Base-by-base conservation (phyloP, 1,140 invertebrate genomes). In the Drosophila lacteicornis region DNA sequence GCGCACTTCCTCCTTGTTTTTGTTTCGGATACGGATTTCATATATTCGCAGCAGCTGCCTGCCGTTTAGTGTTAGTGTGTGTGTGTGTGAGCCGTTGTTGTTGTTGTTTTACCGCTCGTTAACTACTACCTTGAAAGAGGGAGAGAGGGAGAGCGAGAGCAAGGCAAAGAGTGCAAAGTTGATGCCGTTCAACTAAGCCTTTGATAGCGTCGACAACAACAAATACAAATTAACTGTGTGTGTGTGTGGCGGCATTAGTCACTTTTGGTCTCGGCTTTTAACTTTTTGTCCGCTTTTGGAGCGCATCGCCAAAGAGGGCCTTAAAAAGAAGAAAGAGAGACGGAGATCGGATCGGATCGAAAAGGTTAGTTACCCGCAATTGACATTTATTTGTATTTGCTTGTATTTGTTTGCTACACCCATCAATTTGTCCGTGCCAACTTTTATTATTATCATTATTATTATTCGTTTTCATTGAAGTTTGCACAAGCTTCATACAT, bases 231-330 rank as follows among this genome's bases (percentile, higher is more conserved):
- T 68, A 40, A 33, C 40, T 46, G 40, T 12, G 47, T 74, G 49
- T 77, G 80, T 50, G 75, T 62, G 81, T 25, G 36, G 33, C 59
- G 68, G 75, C 61, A 87, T 86, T 86, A 86, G 82, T 86, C 83
- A 86, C 78, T 71, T 78, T 79, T 61, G 70, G 80, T 61, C 75
- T 86, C 77, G 70, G 73, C 82, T 57, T 73, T 81, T 78, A 67
- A 57, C 58, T 47, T 36, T 47, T 74, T 79, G 71, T 80, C 74
- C 47, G 67, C 38, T n/a, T 81, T 80, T 78, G 82, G 68, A 73
- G 49, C 78, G 77, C 77, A 84, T 65, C 82, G 47, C 17, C 51
- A 70, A 66, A 68, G 22, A 25, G 43, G 22, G 61, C 30, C 25
- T 50, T 36, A 57, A 57, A 57, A 50, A 58, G 49, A 33, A 53